These are phyloP conservation scores for Oscheius myriophilus DNA, from an alignment of 2,888 invertebrate species.

Conservation along the genomic window DNA sequence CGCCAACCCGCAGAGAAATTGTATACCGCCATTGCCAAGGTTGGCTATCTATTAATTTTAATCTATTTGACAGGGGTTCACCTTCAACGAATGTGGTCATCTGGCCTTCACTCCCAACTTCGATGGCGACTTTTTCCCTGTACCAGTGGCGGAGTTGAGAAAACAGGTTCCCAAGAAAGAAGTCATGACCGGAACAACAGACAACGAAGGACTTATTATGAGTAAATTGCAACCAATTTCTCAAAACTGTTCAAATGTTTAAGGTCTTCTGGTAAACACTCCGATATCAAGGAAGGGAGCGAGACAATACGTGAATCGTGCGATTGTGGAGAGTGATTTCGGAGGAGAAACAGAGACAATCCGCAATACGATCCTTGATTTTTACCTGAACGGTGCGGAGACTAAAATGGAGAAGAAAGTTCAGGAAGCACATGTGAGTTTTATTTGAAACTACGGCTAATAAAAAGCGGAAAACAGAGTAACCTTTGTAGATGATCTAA, in stretches of 20 bases:
- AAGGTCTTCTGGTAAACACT: conserved; percentile 39
- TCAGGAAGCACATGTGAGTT: conserved; percentile 36
- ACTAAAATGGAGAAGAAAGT: conserved; percentile 35
- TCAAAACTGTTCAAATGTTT: background rate
- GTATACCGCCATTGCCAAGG: background rate
- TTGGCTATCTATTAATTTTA: background rate
- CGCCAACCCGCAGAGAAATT: background rate
- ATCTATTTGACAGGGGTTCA: conserved; percentile 5
- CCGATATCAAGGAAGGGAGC: conserved; percentile 35
- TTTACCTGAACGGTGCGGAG: conserved; percentile 42
- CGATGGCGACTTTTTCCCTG: conserved; percentile 59
- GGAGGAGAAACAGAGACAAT: conserved; percentile 32
- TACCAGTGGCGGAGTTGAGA: conserved; percentile 41
- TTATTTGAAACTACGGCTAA: no score
- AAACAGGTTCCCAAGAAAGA: conserved; percentile 47
- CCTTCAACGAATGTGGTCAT: conserved; percentile 28
- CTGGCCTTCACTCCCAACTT: conserved; percentile 49
- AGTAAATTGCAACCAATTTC: conserved; percentile 27
- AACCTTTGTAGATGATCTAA: no score
- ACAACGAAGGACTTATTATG: conserved; percentile 55
- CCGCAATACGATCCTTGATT: conserved; percentile 33
- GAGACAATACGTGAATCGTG: conserved; percentile 31
- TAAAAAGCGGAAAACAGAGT: no score
- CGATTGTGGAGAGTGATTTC: conserved; percentile 40
- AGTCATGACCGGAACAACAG: conserved; percentile 50